A percentile compares a stretch with the other conserved stretches of the same genome.
phyloP scores from a whole-genome alignment of 1,140 invertebrate species.

The Drosophila athabasca region DNA sequence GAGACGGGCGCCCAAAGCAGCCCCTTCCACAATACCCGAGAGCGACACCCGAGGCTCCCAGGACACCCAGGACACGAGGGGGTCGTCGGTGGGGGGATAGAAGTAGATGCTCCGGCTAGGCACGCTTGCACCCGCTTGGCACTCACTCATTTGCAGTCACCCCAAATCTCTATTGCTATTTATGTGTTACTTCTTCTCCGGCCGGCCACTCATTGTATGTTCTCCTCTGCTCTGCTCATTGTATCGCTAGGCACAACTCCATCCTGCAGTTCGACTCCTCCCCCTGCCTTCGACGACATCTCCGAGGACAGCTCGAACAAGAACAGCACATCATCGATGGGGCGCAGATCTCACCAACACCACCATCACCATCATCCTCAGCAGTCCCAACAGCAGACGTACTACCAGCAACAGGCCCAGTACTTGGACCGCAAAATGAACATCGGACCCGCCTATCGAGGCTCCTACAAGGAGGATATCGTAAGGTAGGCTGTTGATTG shows the following conservation, averaged over 20 bases:
- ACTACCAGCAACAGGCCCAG: conserved; percentile 82
- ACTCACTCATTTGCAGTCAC: not conserved
- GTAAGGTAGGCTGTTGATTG: conserved; percentile 60
- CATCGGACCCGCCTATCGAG: conserved; percentile 83
- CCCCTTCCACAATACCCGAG: conserved; percentile 70
- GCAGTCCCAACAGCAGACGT: conserved; percentile 82
- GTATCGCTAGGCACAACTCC: conserved; percentile 84
- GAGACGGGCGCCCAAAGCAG: conserved; percentile 54
- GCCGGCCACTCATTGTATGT: conserved; percentile 42
- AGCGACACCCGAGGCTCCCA: conserved; percentile 33
- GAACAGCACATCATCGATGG: conserved; percentile 79
- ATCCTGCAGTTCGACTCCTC: conserved; percentile 92
- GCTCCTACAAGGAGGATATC: conserved; percentile 82
- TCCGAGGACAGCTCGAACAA: conserved; percentile 86
- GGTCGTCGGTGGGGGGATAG: conserved; percentile 23
- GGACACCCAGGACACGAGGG: conserved; percentile 42
- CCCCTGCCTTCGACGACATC: conserved; percentile 93
- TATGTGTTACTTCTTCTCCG: not conserved
- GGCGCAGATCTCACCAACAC: conserved; percentile 82
- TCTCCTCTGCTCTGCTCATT: conserved; percentile 59
- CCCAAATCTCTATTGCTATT: not conserved
- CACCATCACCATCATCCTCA: conserved; percentile 84
- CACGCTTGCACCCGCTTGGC: conserved; percentile 33
- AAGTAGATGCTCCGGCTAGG: conserved; percentile 32
- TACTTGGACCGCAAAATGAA: conserved; percentile 83